Percentiles rank a stretch among this genome's conserved stretches.
phyloP scores from a whole-genome alignment of 2,113 vertebrate genomes.

The Vulpes ferrilata region DNA sequence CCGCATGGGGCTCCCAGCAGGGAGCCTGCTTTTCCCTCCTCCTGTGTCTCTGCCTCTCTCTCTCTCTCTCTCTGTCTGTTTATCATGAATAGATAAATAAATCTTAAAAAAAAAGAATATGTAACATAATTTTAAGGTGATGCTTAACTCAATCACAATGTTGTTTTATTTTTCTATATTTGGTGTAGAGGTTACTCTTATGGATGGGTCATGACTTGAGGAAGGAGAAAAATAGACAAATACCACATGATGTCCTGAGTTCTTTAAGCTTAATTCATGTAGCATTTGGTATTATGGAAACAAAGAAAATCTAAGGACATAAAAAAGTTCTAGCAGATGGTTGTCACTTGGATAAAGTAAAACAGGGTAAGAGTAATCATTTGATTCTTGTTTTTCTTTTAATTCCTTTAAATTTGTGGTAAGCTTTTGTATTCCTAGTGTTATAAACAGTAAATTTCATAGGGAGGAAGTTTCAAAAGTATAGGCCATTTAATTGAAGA shows the following conservation, averaged over 20 bases:
- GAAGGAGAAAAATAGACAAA: not conserved
- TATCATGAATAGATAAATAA: too few species aligned
- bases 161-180: conserved; percentile 17
- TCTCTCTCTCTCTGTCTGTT: too few species aligned
- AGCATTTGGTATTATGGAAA: not conserved
- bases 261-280: conserved; percentile 10
- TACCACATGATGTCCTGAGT: not conserved
- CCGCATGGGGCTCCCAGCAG: too few species aligned
- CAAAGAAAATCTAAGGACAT: not conserved
- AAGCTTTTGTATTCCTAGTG: not conserved
- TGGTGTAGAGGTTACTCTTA: not conserved
- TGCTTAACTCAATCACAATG: not conserved
- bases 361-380: not conserved
- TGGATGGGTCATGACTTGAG: not conserved
- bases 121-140: not conserved
- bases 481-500: not conserved
- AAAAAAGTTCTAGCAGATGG: not conserved
- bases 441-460: not conserved
- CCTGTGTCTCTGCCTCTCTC: too few species aligned
- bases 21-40: too few species aligned
- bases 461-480: not conserved
- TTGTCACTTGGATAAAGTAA: not conserved
- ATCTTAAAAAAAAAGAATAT: not conserved
- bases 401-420: not conserved
- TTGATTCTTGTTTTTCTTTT: not conserved